A percentile compares a stretch with the other conserved stretches of the same genome.
Evolutionary conservation across 2,113 vertebrate genomes (phyloP).

Genomic region (Notothenia rossii): DNA sequence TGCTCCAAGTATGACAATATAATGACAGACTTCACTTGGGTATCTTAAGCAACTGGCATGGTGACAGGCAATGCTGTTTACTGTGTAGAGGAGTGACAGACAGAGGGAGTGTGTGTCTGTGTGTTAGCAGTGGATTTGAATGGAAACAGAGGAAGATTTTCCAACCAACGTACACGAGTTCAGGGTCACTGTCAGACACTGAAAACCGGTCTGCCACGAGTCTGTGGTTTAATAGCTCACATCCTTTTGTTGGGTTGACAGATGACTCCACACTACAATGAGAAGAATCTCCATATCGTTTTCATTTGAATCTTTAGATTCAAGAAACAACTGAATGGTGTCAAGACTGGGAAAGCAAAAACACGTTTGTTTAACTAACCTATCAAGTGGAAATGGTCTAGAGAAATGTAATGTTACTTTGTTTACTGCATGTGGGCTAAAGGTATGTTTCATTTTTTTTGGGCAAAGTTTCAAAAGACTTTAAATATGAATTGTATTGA

Average conservation of each 20-base stretch:
- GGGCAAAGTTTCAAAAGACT: neutral
- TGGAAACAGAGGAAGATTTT: slow-evolving; percentile 6
- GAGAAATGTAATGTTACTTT: neutral
- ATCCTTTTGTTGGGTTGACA: slow-evolving; percentile 6
- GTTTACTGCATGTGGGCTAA: slow-evolving; percentile 1
- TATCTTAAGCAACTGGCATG: slow-evolving; percentile 23
- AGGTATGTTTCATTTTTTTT: neutral
- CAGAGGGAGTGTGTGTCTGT: neutral
- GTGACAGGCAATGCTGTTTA: slow-evolving; percentile 44
- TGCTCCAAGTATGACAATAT: slow-evolving; percentile 61
- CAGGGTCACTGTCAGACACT: neutral
- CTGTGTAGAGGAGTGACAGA: slow-evolving; percentile 1
- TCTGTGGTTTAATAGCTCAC: neutral
- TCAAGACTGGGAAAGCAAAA: slow-evolving; percentile 9
- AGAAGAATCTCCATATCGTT: neutral
- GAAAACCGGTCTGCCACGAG: neutral
- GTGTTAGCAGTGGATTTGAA: neutral
- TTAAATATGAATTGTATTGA: neutral
- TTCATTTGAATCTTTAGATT: slow-evolving; percentile 1
- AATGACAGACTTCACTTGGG: slow-evolving; percentile 65
- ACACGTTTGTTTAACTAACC: neutral
- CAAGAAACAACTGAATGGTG: neutral
- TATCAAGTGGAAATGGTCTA: slow-evolving; percentile 17
- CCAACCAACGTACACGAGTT: neutral
- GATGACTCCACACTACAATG: neutral